phyloP scores from a whole-genome alignment of 1,140 invertebrate species.

The Pomacea maculata region DNA sequence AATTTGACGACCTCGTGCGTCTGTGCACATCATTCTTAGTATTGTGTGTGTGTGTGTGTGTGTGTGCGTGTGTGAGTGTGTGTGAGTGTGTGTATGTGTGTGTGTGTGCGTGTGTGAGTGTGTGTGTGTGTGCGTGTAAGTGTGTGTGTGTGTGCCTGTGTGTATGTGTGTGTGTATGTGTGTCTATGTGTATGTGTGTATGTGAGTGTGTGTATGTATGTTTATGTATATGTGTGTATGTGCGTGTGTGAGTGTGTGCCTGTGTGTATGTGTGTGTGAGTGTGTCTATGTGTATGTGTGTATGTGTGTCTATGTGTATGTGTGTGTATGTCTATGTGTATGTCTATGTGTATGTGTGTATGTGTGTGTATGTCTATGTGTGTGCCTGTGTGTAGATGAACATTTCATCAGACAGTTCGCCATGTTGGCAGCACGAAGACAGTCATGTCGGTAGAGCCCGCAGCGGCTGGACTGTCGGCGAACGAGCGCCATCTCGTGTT shows the following conservation, averaged over 20 bases:
- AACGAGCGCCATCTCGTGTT: too few relatives aligned
- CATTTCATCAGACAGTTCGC: too few relatives aligned
- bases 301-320: slow-evolving; percentile 8
- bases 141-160: background rate
- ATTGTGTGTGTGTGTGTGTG: slow-evolving; percentile 1
- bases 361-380: too few relatives aligned
- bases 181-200: background rate
- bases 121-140: background rate
- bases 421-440: too few relatives aligned
- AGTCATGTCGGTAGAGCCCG: too few relatives aligned
- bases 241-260: background rate
- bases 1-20: background rate
- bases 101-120: background rate
- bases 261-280: slow-evolving; percentile 10
- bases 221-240: background rate
- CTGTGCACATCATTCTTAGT: background rate
- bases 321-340: slow-evolving; percentile 4
- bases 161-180: too few relatives aligned
- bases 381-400: too few relatives aligned
- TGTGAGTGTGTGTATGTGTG: background rate
- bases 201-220: slow-evolving; percentile 4
- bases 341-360: background rate
- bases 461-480: too few relatives aligned
- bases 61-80: slow-evolving; percentile 5
- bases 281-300: slow-evolving; percentile 2